Base-by-base conservation (phyloP, 2,113 vertebrate species). In the Bufo bufo region DNA sequence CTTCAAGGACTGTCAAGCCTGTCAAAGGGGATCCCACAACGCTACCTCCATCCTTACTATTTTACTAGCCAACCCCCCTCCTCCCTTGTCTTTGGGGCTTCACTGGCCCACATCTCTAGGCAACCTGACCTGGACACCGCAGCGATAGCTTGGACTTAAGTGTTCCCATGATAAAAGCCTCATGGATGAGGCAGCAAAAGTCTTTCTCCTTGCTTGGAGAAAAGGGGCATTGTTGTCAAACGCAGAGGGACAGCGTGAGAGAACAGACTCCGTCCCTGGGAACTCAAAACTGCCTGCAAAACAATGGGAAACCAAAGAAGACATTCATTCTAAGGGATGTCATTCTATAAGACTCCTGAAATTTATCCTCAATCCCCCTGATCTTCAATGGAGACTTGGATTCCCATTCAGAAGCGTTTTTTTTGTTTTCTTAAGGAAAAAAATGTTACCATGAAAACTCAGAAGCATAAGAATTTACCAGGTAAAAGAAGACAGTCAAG, bases 141-240 rank as follows among this genome's bases (percentile, higher is more conserved):
- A 86, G 20, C 78, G 69, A 52, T 82, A 80, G 92, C 93, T 94
- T 92, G 89, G 82, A 85, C 92, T 93, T 50, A 90, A 91, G 86
- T 89, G 96, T 99, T 98, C 97, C 97, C 97, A 99, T 97, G 97
- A 96, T 94, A 95, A 74, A 78, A 95, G 95, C 93, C 92, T 89
- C 92, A 93, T 91, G 96, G 94, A 94, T 94, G 96, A 94, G 93
- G 94, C 95, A 94, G 95, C 94, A 95, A 94, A 96, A 95, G 93
- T 93, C 94, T 96, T 96, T 96, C 95, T 97, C 95, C 91, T 93
- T 92, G 92, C 95, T 91, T 92, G 90, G 95, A 98, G 96, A 98
- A 97, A 97, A 95, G 96, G 95, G 92, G 96, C 97, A 99, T 99
- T 99, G 97, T 99, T 98, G 96, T 95, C 93, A 92, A 92, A 95